A percentile compares a stretch with the other conserved stretches of the same genome.
phyloP scores from a whole-genome alignment of 2,888 invertebrate species.

The Phanerotoma sp. region DNA sequence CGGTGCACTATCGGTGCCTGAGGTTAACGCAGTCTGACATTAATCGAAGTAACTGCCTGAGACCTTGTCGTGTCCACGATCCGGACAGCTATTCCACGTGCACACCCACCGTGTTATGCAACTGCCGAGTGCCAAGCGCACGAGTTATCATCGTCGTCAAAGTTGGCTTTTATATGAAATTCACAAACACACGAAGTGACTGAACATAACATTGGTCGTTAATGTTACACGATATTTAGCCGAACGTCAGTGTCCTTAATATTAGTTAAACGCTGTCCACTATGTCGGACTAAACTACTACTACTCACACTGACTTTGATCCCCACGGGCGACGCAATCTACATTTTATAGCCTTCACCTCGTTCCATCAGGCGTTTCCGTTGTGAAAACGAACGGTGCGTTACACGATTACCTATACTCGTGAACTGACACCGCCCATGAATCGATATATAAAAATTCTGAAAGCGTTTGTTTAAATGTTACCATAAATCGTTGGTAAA shows the following conservation, averaged over 20 bases:
- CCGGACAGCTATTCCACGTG: constrained; percentile 34
- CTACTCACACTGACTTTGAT: constrained; percentile 20
- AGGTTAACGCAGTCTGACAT: constrained; percentile 31
- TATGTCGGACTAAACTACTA: not conserved
- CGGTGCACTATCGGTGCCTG: constrained; percentile 3
- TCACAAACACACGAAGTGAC: too few species aligned
- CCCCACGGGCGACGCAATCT: constrained; percentile 34
- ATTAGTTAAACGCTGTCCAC: too few species aligned
- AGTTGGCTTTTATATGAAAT: not conserved
- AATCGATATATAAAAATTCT: constrained; percentile 6
- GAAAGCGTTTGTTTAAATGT: not conserved
- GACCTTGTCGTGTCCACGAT: constrained; percentile 23
- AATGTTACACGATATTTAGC: too few species aligned
- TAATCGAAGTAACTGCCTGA: not conserved
- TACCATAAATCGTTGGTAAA: too few species aligned
- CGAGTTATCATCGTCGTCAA: constrained; percentile 2
- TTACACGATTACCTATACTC: constrained; percentile 21
- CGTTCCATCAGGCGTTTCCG: constrained; percentile 53
- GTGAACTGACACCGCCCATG: not conserved
- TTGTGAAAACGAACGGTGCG: constrained; percentile 40
- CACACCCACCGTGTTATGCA: constrained; percentile 43
- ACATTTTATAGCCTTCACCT: constrained; percentile 53
- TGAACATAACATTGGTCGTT: too few species aligned
- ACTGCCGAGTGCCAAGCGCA: constrained; percentile 24
- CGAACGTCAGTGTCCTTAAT: too few species aligned